Evolutionary conservation across 2,888 invertebrate genomes (phyloP), one percentile per base, ranked within the genome.

Genomic region (Patella depressa): DNA sequence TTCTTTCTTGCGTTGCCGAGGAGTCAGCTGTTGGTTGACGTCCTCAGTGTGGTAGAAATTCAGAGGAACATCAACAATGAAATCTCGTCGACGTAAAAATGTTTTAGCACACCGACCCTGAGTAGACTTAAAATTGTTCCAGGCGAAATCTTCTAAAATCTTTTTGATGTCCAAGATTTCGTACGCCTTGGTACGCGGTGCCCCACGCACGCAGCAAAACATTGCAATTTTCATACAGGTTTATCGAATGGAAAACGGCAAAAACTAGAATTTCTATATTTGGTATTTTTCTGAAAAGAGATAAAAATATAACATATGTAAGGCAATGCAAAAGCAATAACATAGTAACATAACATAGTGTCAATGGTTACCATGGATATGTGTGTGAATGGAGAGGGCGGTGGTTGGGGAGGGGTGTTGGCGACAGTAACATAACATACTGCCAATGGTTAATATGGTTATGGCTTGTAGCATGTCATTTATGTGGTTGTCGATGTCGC

Each of bases 31-130:
- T 9, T 70, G 55, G 1, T 76, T 72, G 24, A 70, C n/a, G 65
- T 76, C 76, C 24, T 82, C 82, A 54, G 80, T 79, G 54, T 79
- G 80, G 53, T 80, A 82, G 53, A 74, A 82, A 78, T 82, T 81
- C 77, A 80, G 78, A 9, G 82, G 82, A 14, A 82, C 80, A n/a
- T 81, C 79, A 17, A 82, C 45, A 19, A 74, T 57, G 74, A 73
- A 82, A 55, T 79, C 75, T 2, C 57, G 76, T 15, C 82, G 78
- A 3, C 82, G 54, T 59, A 82, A 34, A 65, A 78, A 82, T 14
- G 74, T 34, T 65, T 75, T 69, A 24, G 72, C 72, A 53, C 71
- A 45, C 15, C 45, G 53, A 15, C 53, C 59, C 57, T 65, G 55
- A 19, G 73, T 57, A 15, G 34, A 53, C 70, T 75, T 75, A 54